Evolutionary conservation across 2,797 vertebrate genomes (phyloP), one percentile per base, ranked within the genome.

Genomic region (Hemitrygon akajei): DNA sequence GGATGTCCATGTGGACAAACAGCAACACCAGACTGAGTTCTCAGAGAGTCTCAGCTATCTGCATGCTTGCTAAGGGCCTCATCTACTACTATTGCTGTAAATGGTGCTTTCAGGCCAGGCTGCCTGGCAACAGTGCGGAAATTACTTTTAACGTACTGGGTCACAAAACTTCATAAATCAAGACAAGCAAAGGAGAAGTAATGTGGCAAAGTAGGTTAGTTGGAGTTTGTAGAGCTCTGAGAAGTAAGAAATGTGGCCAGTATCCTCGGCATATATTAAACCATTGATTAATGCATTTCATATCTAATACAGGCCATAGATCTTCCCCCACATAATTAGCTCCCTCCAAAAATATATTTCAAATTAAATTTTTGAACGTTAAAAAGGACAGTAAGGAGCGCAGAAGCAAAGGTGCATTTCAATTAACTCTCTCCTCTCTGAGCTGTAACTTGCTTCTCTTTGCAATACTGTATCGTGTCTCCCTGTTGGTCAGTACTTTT

Each of bases 281-380:
- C 86, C 60, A 89, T 69, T 89, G 86, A 89, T 89, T 89, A 69
- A 89, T 89, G 86, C n/a, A 89, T 34, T 69, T 37, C 86, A 89
- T 89, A 69, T 89, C 60, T 34, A 89, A 63, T 34, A 66, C 18
- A 89, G 25, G 63, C 56, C 84, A 87, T 25, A 87, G 30, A 60
- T 87, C 60, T 87, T 87, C 58, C 58, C 20, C 30, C 86, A 66
- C 60, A 89, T 89, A 63, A 89, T 89, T 89, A 89, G 37, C 86
- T 69, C 86, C 60, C 63, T 89, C 60, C 66, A 69, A 89, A 89
- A 89, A 89, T 89, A 89, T 69, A 69, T 89, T 89, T 69, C n/a
- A 69, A 89, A 89, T 66, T 66, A 89, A 66, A 37, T 89, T 89
- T 63, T n/a, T 37, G 86, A 66, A 89, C 37, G 22, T 89, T 89